Evolutionary conservation across 2,888 invertebrate species (phyloP).

Genomic region (Liodrosophila aerea): DNA sequence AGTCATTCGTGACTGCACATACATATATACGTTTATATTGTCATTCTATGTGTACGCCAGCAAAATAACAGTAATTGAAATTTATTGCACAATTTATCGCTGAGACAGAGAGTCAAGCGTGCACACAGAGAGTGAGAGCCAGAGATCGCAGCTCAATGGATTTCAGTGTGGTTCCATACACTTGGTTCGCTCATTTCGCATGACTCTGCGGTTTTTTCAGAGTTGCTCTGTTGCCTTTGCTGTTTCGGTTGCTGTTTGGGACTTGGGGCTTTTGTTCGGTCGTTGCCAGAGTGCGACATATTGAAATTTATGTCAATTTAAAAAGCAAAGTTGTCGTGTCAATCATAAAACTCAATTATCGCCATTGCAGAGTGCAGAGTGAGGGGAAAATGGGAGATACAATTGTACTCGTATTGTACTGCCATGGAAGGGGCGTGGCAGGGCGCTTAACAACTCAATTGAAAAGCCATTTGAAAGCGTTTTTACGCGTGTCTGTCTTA

Average conservation of each 20-base stretch:
- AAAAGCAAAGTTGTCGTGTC: constrained; percentile 78
- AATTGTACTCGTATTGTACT: neutral
- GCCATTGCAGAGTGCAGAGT: constrained; percentile 26
- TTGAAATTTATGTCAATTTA: constrained; percentile 80
- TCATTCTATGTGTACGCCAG: constrained; percentile 52
- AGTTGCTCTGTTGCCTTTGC: too few species aligned
- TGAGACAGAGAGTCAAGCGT: constrained; percentile 60
- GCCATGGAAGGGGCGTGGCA: neutral
- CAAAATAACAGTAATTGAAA: constrained; percentile 81
- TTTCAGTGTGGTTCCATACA: constrained; percentile 41
- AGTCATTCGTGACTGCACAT: neutral
- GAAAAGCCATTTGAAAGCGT: constrained; percentile 66
- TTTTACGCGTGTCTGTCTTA: constrained; percentile 68
- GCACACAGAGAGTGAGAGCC: constrained; percentile 8
- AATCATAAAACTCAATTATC: constrained; percentile 79
- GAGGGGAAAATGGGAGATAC: constrained; percentile 11
- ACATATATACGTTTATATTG: constrained; percentile 16
- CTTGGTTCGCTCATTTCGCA: constrained; percentile 36
- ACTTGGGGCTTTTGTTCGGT: constrained; percentile 37
- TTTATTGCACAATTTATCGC: constrained; percentile 82
- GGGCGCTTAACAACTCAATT: constrained; percentile 70
- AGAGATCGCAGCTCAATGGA: constrained; percentile 45
- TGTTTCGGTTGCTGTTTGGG: constrained; percentile 9
- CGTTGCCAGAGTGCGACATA: constrained; percentile 65
- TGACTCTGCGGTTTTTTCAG: constrained; percentile 36